Conservation (phyloP, 2,888 invertebrate species). For the Hypsopygia costalis region DNA sequence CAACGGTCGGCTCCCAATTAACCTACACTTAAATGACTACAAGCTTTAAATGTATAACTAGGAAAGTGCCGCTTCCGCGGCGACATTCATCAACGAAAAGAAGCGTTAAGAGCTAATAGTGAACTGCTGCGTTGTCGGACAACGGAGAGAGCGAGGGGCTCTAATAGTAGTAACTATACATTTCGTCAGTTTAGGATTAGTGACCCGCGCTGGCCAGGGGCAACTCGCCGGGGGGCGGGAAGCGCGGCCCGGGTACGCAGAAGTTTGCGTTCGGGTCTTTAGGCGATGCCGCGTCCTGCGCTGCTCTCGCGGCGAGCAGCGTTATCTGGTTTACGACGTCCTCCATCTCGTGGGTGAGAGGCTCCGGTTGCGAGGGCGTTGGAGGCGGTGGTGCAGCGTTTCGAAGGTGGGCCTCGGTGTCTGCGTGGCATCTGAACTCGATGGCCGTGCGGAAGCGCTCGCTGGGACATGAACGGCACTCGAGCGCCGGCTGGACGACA, state of each 20-base stretch:
- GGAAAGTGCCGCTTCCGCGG: constrained; percentile 66
- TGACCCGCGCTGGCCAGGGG: constrained; percentile 81
- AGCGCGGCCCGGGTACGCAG: constrained; percentile 81
- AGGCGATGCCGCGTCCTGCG: constrained; percentile 79
- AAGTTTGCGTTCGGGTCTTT: constrained; percentile 82
- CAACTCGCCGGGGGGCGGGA: constrained; percentile 79
- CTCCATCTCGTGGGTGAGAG: constrained; percentile 89
- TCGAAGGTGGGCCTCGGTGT: constrained; percentile 76
- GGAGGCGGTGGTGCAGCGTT: constrained; percentile 42
- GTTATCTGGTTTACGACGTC: constrained; percentile 92
- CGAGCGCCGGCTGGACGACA: constrained; percentile 87
- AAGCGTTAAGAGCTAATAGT: constrained; percentile 80
- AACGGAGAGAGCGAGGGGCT: constrained; percentile 76
- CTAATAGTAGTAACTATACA: constrained; percentile 79
- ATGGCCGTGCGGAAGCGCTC: constrained; percentile 81
- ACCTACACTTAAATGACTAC: constrained; percentile 75
- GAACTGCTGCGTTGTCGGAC: constrained; percentile 81
- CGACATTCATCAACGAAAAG: constrained; percentile 74
- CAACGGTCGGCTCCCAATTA: constrained; percentile 58
- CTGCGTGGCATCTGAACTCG: constrained; percentile 84
- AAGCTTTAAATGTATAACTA: constrained; percentile 79
- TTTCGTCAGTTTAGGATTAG: constrained; percentile 73
- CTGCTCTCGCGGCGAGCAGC: constrained; percentile 87
- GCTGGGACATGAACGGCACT: constrained; percentile 84
- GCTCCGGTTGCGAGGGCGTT: constrained; percentile 62